Evolutionary conservation across 2,113 vertebrate genomes (phyloP), one percentile per base, ranked within the genome.

Genomic region (Syngnathus floridae): DNA sequence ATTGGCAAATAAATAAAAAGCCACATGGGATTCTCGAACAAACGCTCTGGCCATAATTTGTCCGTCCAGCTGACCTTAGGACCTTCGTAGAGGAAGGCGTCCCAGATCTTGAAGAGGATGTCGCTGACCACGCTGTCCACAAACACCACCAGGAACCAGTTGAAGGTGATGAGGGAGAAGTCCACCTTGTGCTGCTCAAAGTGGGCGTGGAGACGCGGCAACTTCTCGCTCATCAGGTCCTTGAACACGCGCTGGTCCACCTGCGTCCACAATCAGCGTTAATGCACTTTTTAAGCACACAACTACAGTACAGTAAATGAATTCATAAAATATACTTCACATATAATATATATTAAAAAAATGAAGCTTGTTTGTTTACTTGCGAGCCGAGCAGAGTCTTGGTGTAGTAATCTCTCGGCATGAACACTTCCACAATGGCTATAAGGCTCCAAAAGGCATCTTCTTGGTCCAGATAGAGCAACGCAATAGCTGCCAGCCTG

Each of bases 401-500:
- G 3, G 95, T 99, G 74, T 99, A 99, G 85, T 99, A 99, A 86
- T 99, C 97, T 62, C 92, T 92, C 37, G 96, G 95, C 97, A 99
- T 99, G 86, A 99, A 96, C 38, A 95, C 94, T 86, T 99, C 97
- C 77, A 97, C 95, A 2, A 99, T 95, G 64, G 94, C 88, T 14
- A 98, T 92, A 0, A 99, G 92, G 81, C 93, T 95, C 97, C 97
- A 99, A 84, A 99, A 99, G n/a, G 96, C 95, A 3, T 99, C 96
- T 74, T 97, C 96, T 64, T 99, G 93, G 65, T 98, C 95, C 88
- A 99, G 86, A 78, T 99, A 99, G 5, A 99, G 92, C 51, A 99
- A 91, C 0, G 96, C 94, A 59, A 99, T 93, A 0, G 96, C 97
- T 60, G 87, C 97, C 82, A 99, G 75, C 48, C 97, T 99, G 67